phyloP scores from a whole-genome alignment of 1,140 invertebrate genomes.

The Brachionus angularis region DNA sequence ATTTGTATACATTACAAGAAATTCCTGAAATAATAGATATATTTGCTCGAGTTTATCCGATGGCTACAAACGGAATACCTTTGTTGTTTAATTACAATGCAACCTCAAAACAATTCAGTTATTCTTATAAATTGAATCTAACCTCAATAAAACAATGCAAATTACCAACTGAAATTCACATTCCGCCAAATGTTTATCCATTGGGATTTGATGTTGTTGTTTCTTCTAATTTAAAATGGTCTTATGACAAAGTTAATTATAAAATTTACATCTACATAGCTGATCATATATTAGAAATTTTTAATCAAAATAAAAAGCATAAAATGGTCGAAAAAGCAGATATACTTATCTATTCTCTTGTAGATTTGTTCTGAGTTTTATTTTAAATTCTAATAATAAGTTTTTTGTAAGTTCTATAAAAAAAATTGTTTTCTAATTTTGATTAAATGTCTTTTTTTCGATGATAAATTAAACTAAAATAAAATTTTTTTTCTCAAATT shows the following conservation, averaged over 20 bases:
- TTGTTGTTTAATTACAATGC: constrained; percentile 44
- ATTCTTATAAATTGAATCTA: constrained; percentile 34
- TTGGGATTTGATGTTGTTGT: constrained; percentile 45
- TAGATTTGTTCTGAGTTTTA: no score
- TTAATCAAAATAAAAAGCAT: no score
- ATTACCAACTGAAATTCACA: constrained; percentile 46
- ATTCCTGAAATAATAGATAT: constrained; percentile 40
- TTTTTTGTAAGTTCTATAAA: no score
- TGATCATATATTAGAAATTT: no score
- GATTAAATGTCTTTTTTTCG: no score
- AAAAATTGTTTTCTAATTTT: no score
- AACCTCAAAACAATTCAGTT: constrained; percentile 40
- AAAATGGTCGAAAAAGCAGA: no score
- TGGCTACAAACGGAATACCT: constrained; percentile 46
- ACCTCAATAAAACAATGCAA: constrained; percentile 1
- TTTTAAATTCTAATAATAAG: no score
- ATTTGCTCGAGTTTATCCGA: constrained; percentile 46
- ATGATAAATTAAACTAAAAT: no score
- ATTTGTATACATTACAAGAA: constrained; percentile 24
- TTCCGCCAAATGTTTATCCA: constrained; percentile 46
- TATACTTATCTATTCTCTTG: no score
- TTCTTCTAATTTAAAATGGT: constrained; percentile 41
- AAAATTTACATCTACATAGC: no score
- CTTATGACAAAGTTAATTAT: constrained; percentile 42
- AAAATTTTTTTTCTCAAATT: no score